Conservation (phyloP, 1,140 invertebrate species). For the Drosophila kohkoa region DNA sequence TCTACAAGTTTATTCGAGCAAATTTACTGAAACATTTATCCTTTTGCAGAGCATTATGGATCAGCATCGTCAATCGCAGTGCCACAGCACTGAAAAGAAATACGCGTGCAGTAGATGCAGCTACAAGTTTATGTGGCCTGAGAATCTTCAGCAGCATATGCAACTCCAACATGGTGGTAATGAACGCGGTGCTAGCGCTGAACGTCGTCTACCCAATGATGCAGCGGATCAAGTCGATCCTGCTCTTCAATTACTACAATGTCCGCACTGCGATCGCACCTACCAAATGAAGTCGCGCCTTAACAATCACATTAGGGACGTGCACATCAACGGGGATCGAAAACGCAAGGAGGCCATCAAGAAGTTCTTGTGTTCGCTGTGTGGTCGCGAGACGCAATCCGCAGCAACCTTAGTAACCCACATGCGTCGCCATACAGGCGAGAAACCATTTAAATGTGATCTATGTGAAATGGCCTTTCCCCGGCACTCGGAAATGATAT, state of each 20-base stretch:
- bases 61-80: constrained; percentile 68
- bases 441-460: constrained; percentile 77
- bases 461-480: constrained; percentile 76
- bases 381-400: constrained; percentile 86
- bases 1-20: background rate
- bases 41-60: constrained; percentile 69
- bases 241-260: constrained; percentile 76
- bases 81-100: constrained; percentile 67
- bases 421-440: constrained; percentile 85
- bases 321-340: constrained; percentile 72
- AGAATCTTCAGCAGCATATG: constrained; percentile 85
- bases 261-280: constrained; percentile 71
- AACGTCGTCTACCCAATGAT: constrained; percentile 65
- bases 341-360: constrained; percentile 73
- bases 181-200: background rate
- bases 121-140: constrained; percentile 86
- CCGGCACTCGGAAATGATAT: constrained; percentile 64
- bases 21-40: background rate
- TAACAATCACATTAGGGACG: constrained; percentile 72
- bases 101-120: constrained; percentile 85
- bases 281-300: constrained; percentile 74
- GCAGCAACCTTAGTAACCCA: constrained; percentile 87
- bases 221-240: constrained; percentile 25
- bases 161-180: constrained; percentile 80
- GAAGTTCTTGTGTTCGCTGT: constrained; percentile 85